phyloP scores from a whole-genome alignment of 2,797 vertebrate genomes.

The Trachurus trachurus region DNA sequence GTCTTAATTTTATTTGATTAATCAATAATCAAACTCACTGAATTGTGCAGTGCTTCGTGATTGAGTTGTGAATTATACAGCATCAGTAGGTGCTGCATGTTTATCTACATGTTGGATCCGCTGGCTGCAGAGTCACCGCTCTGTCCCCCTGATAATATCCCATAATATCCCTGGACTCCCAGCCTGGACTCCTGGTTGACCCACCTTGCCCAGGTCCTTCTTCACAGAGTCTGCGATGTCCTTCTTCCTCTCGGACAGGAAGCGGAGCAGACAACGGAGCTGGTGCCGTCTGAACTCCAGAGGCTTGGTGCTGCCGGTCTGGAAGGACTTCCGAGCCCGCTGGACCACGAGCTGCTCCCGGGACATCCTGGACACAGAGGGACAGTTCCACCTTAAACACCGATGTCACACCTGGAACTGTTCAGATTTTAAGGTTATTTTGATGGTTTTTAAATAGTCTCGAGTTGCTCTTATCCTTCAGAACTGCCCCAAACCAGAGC shows the following conservation, averaged over 20 bases:
- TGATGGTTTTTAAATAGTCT: no score
- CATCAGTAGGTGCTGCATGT: no score
- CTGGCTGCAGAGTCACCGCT: no score
- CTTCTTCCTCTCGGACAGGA: slow-evolving; percentile 84
- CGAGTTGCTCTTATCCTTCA: no score
- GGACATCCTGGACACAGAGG: slow-evolving; percentile 67
- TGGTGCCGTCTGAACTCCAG: slow-evolving; percentile 89
- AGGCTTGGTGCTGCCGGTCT: slow-evolving; percentile 81
- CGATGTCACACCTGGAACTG: neutral
- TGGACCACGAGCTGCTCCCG: slow-evolving; percentile 81
- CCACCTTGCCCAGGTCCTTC: slow-evolving; percentile 88
- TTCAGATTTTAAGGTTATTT: no score
- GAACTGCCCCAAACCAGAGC: no score
- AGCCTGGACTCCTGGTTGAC: neutral
- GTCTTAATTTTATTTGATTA: no score
- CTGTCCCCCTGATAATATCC: no score
- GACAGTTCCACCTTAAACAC: neutral
- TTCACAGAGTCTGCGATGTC: slow-evolving; percentile 83
- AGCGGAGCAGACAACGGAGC: slow-evolving; percentile 85
- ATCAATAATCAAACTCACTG: no score
- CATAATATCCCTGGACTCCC: neutral
- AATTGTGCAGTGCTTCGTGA: no score
- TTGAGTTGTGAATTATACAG: no score
- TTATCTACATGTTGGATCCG: no score
- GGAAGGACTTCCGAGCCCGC: slow-evolving; percentile 85